Conservation (phyloP, 2,888 invertebrate species). For the Microplitis deprimator region DNA sequence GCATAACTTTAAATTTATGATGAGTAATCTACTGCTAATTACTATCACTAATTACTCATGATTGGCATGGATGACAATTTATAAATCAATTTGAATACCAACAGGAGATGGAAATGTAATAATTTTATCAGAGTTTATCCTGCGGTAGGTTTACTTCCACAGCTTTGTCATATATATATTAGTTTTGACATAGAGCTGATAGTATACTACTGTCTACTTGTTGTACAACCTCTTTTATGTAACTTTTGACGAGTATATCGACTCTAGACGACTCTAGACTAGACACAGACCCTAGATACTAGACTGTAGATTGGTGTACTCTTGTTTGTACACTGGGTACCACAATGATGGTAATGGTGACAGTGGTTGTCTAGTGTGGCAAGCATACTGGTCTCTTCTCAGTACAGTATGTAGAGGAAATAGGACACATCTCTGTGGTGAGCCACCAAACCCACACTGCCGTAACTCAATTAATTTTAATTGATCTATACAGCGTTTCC, state of each 20-base stretch:
- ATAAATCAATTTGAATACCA: not conserved
- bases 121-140: not conserved
- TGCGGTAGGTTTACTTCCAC: not conserved
- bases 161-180: not conserved
- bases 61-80: not conserved
- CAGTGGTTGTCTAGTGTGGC: slow-evolving; percentile 14
- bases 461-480: slow-evolving; percentile 70
- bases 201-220: not conserved
- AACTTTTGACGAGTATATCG: not conserved
- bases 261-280: not conserved
- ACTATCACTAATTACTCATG: not conserved
- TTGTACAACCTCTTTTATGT: not conserved
- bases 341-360: slow-evolving; percentile 35
- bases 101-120: not conserved
- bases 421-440: slow-evolving; percentile 63
- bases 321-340: slow-evolving; percentile 20
- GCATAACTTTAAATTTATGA: no score
- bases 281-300: not conserved
- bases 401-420: slow-evolving; percentile 26
- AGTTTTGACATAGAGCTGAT: not conserved
- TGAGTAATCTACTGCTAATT: not conserved
- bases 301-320: slow-evolving; percentile 1
- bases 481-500: slow-evolving; percentile 56
- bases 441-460: slow-evolving; percentile 64
- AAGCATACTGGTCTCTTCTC: slow-evolving; percentile 23